Evolutionary conservation across 2,888 invertebrate genomes (phyloP).

Genomic region (Clanis bilineata): DNA sequence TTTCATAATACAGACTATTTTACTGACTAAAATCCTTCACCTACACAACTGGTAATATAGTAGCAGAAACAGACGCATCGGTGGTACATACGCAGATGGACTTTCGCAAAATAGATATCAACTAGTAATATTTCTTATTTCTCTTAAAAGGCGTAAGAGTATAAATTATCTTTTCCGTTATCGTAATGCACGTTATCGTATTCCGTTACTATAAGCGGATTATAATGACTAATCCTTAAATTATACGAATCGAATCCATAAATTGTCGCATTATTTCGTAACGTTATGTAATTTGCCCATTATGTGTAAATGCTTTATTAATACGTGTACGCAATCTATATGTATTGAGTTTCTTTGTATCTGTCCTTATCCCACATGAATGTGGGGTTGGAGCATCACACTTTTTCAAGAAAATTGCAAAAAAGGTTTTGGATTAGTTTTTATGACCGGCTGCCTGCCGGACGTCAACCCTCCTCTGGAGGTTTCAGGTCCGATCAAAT

Average conservation of each 20-base stretch:
- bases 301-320: not conserved
- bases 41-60: no score
- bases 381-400: no score
- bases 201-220: not conserved
- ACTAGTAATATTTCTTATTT: not conserved
- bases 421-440: no score
- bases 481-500: no score
- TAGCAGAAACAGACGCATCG: no score
- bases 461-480: no score
- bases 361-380: not conserved
- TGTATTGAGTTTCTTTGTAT: not conserved
- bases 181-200: no score
- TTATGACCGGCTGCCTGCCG: not conserved
- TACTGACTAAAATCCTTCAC: no score
- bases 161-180: not conserved
- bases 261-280: conserved; percentile 6
- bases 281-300: not conserved
- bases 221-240: not conserved
- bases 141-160: not conserved
- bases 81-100: no score
- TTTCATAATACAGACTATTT: no score
- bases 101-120: no score
- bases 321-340: not conserved
- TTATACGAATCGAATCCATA: conserved; percentile 1
- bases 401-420: no score